Percentiles rank a stretch among this genome's conserved stretches.
These are phyloP conservation scores for Sabatieria punctata DNA, from an alignment of 2,888 invertebrate species.

Conservation along the genomic window DNA sequence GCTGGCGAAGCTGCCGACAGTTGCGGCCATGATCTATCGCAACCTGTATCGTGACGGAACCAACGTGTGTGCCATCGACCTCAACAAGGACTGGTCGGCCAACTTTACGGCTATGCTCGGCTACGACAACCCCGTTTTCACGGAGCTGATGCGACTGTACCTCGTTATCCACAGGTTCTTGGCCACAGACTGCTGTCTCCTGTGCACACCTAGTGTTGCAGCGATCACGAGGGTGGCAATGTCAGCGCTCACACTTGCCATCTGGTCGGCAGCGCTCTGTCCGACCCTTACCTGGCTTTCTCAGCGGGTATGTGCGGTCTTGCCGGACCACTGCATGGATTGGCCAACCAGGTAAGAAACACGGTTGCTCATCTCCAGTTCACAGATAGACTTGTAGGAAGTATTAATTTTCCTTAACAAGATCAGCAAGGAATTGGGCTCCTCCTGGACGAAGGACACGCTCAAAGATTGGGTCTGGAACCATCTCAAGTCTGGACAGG, in stretches of 20 bases:
- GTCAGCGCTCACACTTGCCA: constrained; percentile 87
- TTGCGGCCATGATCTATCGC: constrained; percentile 82
- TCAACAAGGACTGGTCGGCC: constrained; percentile 66
- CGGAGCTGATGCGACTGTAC: constrained; percentile 77
- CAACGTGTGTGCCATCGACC: constrained; percentile 69
- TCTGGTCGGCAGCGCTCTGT: constrained; percentile 77
- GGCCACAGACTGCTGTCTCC: neutral
- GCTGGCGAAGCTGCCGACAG: constrained; percentile 79
- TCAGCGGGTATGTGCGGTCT: constrained; percentile 81
- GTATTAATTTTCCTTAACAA: constrained; percentile 85
- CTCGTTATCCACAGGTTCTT: constrained; percentile 64
- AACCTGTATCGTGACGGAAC: constrained; percentile 68
- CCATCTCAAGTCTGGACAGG: constrained; percentile 76
- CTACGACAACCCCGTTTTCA: constrained; percentile 56
- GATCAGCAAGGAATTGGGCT: constrained; percentile 59
- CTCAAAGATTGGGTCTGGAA: constrained; percentile 94
- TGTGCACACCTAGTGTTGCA: constrained; percentile 30
- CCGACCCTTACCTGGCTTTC: constrained; percentile 80
- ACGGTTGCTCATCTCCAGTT: neutral
- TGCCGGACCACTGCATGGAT: constrained; percentile 83
- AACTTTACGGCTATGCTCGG: constrained; percentile 83
- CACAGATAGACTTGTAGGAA: constrained; percentile 34
- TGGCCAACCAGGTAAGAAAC: constrained; percentile 71
- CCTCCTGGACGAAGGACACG: constrained; percentile 69
- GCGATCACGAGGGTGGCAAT: constrained; percentile 90